These are phyloP conservation scores for Oreochromis mossambicus DNA, from an alignment of 2,797 vertebrate species.

Conservation along the genomic window DNA sequence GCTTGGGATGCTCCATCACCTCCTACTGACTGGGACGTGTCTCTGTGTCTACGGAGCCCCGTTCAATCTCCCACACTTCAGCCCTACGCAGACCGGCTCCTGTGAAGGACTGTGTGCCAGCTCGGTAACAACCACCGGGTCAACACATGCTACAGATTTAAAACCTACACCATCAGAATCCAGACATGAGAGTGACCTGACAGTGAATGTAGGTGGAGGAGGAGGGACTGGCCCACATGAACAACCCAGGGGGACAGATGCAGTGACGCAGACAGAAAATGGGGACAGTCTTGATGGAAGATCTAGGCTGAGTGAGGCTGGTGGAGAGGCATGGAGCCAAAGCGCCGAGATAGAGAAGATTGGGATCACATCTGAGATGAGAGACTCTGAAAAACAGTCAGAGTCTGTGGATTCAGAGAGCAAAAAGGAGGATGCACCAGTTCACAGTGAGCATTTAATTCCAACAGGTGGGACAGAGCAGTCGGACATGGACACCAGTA, in stretches of 20 bases:
- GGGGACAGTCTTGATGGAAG: slow-evolving; percentile 35
- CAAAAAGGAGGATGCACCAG: not conserved
- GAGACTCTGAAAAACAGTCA: slow-evolving; percentile 8
- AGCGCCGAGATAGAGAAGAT: slow-evolving; percentile 11
- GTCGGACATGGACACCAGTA: not conserved
- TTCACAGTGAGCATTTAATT: not conserved
- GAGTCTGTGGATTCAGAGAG: not conserved
- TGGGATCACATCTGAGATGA: slow-evolving; percentile 15
- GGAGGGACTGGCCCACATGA: slow-evolving; percentile 40
- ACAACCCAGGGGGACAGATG: slow-evolving; percentile 27
- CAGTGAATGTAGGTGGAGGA: slow-evolving; percentile 29
- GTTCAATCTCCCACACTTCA: not conserved
- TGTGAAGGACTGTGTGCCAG: slow-evolving; percentile 36
- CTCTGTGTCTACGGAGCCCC: slow-evolving; percentile 57
- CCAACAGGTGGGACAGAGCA: slow-evolving; percentile 21
- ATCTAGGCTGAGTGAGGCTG: slow-evolving; percentile 38
- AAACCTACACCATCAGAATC: not conserved
- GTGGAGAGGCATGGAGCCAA: slow-evolving; percentile 18
- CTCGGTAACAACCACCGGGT: not conserved
- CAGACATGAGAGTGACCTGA: slow-evolving; percentile 3
- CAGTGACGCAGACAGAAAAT: slow-evolving; percentile 41
- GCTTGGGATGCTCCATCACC: slow-evolving; percentile 33
- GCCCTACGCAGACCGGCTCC: slow-evolving; percentile 2
- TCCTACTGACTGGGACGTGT: slow-evolving; percentile 63
- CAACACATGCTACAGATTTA: not conserved